Conservation (phyloP, 2,888 invertebrate genomes). For the Melinaea menophilus region DNA sequence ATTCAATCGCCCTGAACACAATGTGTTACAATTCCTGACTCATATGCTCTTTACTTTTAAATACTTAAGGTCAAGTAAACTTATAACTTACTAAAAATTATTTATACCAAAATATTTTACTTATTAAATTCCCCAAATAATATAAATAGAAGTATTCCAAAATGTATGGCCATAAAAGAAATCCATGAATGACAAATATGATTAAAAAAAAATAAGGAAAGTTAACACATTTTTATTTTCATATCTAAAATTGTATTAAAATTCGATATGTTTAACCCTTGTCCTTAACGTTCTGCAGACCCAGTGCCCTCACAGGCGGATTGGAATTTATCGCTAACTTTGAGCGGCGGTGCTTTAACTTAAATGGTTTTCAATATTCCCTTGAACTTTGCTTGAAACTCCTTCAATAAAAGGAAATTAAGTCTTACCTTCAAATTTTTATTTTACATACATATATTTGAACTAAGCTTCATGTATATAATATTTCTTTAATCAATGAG, state of each 20-base stretch:
- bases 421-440: background rate
- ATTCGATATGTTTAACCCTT: conserved; percentile 7
- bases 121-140: too few relatives aligned
- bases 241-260: conserved; percentile 11
- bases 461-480: too few relatives aligned
- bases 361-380: conserved; percentile 33
- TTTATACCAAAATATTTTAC: too few relatives aligned
- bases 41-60: conserved; percentile 45
- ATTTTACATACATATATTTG: too few relatives aligned
- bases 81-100: background rate
- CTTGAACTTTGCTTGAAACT: conserved; percentile 39
- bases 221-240: conserved; percentile 10
- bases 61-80: conserved; percentile 42
- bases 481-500: too few relatives aligned
- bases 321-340: conserved; percentile 70
- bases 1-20: conserved; percentile 37
- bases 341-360: conserved; percentile 41
- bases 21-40: conserved; percentile 42
- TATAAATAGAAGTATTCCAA: too few relatives aligned
- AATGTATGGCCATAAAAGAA: too few relatives aligned
- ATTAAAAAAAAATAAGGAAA: too few relatives aligned
- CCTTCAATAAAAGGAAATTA: conserved; percentile 5
- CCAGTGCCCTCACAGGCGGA: conserved; percentile 68
- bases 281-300: conserved; percentile 53
- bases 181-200: too few relatives aligned